These are phyloP conservation scores for Magallana gigas DNA, from an alignment of 1,140 invertebrate species.

Conservation along the genomic window DNA sequence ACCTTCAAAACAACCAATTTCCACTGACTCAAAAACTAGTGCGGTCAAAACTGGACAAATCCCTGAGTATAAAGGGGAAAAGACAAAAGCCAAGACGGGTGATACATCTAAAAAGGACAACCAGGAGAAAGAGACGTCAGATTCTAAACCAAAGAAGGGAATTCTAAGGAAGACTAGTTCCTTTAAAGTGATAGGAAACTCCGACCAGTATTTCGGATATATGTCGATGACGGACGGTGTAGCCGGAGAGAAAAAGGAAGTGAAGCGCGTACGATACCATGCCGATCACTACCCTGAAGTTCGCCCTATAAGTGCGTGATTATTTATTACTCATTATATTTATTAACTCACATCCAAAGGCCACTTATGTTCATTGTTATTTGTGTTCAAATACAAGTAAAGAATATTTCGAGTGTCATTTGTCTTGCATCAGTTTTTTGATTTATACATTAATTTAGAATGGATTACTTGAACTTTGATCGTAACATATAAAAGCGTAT, in stretches of 20 bases:
- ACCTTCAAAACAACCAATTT: not conserved
- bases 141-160: slow-evolving; percentile 27
- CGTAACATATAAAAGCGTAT: no score
- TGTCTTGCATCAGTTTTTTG: no score
- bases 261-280: not conserved
- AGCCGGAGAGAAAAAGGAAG: slow-evolving; percentile 2
- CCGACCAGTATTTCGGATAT: slow-evolving; percentile 46
- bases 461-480: no score
- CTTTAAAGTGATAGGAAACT: slow-evolving; percentile 52
- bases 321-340: not conserved
- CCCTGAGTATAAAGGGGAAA: not conserved
- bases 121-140: not conserved
- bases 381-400: slow-evolving; percentile 9
- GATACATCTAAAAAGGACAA: not conserved
- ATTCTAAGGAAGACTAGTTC: slow-evolving; percentile 48
- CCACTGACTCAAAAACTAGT: not conserved
- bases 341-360: not conserved
- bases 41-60: not conserved
- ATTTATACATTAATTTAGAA: no score
- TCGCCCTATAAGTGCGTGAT: not conserved
- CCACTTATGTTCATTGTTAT: slow-evolving; percentile 19
- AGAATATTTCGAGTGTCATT: not conserved
- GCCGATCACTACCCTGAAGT: slow-evolving; percentile 4
- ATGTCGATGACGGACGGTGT: slow-evolving; percentile 31
- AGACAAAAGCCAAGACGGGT: not conserved